phyloP scores from a whole-genome alignment of 2,888 invertebrate genomes.

The Crematogaster levior region DNA sequence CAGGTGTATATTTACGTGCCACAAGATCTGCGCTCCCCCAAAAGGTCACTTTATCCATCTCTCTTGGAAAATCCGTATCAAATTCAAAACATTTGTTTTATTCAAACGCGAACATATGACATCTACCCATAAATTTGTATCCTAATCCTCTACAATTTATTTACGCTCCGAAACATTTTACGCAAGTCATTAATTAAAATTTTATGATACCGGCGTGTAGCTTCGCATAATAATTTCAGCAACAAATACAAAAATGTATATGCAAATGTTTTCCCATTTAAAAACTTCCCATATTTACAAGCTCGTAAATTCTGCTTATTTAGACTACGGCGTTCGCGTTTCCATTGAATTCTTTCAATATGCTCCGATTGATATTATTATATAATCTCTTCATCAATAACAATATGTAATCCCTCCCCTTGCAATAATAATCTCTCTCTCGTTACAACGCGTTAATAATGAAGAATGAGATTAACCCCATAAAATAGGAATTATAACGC shows the following conservation, averaged over 20 bases:
- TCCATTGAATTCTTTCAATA: neutral
- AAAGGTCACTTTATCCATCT: constrained; percentile 1
- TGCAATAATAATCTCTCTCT: neutral
- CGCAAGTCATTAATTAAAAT: constrained; percentile 34
- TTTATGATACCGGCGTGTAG: neutral
- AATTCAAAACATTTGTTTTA: constrained; percentile 6
- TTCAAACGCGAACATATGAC: neutral
- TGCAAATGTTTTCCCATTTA: neutral
- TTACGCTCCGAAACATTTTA: neutral
- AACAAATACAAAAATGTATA: neutral
- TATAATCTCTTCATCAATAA: neutral
- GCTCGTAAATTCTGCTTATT: neutral
- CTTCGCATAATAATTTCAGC: constrained; percentile 16
- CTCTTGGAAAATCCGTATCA: neutral
- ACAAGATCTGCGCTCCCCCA: neutral
- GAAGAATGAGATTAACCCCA: neutral
- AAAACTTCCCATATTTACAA: neutral
- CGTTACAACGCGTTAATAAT: neutral
- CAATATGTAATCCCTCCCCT: neutral
- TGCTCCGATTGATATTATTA: neutral
- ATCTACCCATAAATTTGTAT: neutral
- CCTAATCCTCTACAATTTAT: neutral
- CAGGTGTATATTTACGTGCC: neutral
- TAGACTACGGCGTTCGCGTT: neutral
- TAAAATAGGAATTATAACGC: neutral